phyloP scores from a whole-genome alignment of 2,888 invertebrate species.

The Trichacis sp. region DNA sequence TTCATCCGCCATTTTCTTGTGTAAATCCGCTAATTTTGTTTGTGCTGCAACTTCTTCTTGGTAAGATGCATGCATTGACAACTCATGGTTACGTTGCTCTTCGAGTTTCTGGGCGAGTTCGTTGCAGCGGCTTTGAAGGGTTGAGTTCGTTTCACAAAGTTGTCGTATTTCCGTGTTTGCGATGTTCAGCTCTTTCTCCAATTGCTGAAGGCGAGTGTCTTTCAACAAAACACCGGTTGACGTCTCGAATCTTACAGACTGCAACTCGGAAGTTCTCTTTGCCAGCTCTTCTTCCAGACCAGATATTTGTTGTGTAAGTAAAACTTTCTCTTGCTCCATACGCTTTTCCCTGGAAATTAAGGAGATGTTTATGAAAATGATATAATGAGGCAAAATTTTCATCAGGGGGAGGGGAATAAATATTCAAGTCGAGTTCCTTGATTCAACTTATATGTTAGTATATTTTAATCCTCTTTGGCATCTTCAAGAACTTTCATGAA shows the following conservation, averaged over 20 bases:
- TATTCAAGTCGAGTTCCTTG: too few species aligned
- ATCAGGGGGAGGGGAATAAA: too few species aligned
- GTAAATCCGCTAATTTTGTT: slow-evolving; percentile 84
- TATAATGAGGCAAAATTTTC: too few species aligned
- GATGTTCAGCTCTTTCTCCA: slow-evolving; percentile 82
- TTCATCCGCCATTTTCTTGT: slow-evolving; percentile 85
- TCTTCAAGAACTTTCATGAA: too few species aligned
- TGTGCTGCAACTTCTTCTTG: slow-evolving; percentile 89
- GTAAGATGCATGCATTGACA: slow-evolving; percentile 72
- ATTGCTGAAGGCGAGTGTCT: slow-evolving; percentile 83
- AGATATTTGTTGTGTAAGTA: slow-evolving; percentile 83
- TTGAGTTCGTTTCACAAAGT: slow-evolving; percentile 78
- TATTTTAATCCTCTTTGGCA: too few species aligned
- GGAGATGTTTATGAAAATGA: not conserved
- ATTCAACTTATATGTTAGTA: too few species aligned
- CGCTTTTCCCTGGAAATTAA: slow-evolving; percentile 75
- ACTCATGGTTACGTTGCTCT: slow-evolving; percentile 69
- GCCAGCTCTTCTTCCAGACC: slow-evolving; percentile 83
- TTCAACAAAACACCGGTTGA: slow-evolving; percentile 76
- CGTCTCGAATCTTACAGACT: slow-evolving; percentile 81
- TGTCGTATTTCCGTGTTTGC: slow-evolving; percentile 78
- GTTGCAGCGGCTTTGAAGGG: slow-evolving; percentile 80
- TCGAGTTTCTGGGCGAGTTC: slow-evolving; percentile 74
- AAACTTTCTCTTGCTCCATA: slow-evolving; percentile 83
- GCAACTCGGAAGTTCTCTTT: slow-evolving; percentile 82